Percentiles rank a stretch among this genome's conserved stretches.
Evolutionary conservation across 2,797 vertebrate species (phyloP).

Genomic region (Ctenopoma kingsleyae): DNA sequence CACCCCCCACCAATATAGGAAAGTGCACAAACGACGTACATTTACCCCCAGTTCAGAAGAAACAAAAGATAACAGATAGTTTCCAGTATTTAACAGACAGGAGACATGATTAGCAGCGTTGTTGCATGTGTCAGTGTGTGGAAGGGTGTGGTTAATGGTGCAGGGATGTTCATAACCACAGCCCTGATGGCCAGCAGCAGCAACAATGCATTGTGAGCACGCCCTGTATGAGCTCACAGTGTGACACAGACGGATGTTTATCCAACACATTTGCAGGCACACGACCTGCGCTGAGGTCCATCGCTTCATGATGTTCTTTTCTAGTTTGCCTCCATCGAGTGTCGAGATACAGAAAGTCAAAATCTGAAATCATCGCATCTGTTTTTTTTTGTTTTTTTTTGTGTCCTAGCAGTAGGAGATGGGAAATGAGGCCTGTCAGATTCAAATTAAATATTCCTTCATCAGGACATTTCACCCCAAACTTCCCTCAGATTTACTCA

Average conservation of each 20-base stretch:
- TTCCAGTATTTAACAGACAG: constrained; percentile 56
- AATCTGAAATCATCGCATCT: constrained; percentile 28
- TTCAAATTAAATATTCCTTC: constrained; percentile 15
- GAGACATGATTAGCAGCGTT: constrained; percentile 7
- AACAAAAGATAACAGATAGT: constrained; percentile 59
- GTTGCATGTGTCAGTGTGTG: constrained; percentile 5
- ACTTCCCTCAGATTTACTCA: constrained; percentile 59
- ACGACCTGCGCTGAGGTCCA: constrained; percentile 21
- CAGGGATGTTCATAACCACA: constrained; percentile 40
- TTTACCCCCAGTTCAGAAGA: constrained; percentile 1
- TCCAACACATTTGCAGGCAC: background rate
- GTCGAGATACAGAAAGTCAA: constrained; percentile 5
- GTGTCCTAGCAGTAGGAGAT: constrained; percentile 16
- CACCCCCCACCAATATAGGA: background rate
- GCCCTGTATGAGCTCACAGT: constrained; percentile 11
- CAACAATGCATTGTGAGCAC: constrained; percentile 17
- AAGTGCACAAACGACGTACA: background rate
- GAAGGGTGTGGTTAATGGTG: constrained; percentile 42
- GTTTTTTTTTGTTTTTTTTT: constrained; percentile 13
- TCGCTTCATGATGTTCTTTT: background rate
- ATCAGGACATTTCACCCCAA: constrained; percentile 25
- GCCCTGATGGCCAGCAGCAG: constrained; percentile 46
- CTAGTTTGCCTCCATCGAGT: background rate
- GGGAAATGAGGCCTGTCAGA: constrained; percentile 6
- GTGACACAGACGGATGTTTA: constrained; percentile 32